phyloP scores from a whole-genome alignment of 2,888 invertebrate species.

The Eupithecia dodoneata region DNA sequence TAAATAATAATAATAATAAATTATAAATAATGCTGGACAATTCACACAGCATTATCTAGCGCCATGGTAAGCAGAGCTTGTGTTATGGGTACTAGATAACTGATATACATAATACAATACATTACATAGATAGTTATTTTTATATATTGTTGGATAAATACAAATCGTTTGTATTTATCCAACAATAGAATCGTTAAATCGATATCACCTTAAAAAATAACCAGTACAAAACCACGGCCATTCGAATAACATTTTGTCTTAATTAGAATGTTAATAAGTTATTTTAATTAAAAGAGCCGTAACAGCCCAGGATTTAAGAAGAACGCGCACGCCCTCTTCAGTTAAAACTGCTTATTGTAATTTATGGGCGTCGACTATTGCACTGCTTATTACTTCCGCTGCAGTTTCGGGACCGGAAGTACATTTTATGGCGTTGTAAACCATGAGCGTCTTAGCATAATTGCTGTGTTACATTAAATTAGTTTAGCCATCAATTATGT shows the following conservation, averaged over 20 bases:
- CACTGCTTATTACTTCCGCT: constrained; percentile 81
- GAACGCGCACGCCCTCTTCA: constrained; percentile 60
- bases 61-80: too few relatives aligned
- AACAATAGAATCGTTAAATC: not conserved
- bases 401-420: constrained; percentile 78
- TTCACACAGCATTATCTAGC: too few relatives aligned
- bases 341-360: constrained; percentile 81
- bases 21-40: too few relatives aligned
- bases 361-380: constrained; percentile 77
- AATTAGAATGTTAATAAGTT: constrained; percentile 11
- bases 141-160: too few relatives aligned
- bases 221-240: not conserved
- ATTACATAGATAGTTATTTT: too few relatives aligned
- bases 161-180: not conserved
- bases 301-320: constrained; percentile 22
- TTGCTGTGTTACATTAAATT: constrained; percentile 80
- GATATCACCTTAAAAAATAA: not conserved
- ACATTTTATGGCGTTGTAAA: constrained; percentile 80
- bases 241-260: constrained; percentile 1
- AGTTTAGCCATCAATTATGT: constrained; percentile 78
- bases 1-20: too few relatives aligned
- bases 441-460: constrained; percentile 81
- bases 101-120: too few relatives aligned
- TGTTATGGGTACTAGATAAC: too few relatives aligned
- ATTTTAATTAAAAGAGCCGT: constrained; percentile 30